A percentile compares a stretch with the other conserved stretches of the same genome.
phyloP scores from a whole-genome alignment of 1,140 invertebrate genomes.

The Drosophila melanica region DNA sequence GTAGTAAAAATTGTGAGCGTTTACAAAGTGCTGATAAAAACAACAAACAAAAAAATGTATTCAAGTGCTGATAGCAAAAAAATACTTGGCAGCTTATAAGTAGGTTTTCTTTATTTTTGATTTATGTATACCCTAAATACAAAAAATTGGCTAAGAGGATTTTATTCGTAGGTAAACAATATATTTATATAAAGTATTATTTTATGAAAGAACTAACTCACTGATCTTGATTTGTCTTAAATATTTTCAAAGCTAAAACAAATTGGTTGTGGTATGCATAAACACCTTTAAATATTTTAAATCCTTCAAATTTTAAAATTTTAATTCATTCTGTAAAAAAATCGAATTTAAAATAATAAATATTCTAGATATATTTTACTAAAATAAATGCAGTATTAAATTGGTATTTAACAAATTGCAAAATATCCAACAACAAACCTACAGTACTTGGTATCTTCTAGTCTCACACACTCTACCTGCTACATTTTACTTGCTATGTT shows the following conservation, averaged over 20 bases:
- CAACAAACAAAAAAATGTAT: constrained; percentile 14
- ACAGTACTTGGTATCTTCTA: not conserved
- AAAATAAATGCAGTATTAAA: constrained; percentile 19
- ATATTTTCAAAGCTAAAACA: too few relatives aligned
- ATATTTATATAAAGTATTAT: too few relatives aligned
- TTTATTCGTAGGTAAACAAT: not conserved
- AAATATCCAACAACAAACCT: not conserved
- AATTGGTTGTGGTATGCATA: too few relatives aligned
- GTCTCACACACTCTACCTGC: not conserved
- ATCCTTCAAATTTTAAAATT: too few relatives aligned
- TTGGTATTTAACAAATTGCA: not conserved
- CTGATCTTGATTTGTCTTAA: too few relatives aligned
- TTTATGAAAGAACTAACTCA: too few relatives aligned
- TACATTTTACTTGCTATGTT: constrained; percentile 25
- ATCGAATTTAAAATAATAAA: not conserved
- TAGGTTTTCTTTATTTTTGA: constrained; percentile 14
- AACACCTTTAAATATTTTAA: too few relatives aligned
- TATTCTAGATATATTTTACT: too few relatives aligned
- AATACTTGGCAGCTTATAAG: constrained; percentile 36
- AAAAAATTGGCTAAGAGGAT: not conserved
- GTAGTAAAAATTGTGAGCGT: constrained; percentile 27
- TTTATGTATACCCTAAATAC: constrained; percentile 8
- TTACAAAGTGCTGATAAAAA: constrained; percentile 33
- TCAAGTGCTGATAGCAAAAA: constrained; percentile 41
- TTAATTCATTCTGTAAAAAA: not conserved